Evolutionary conservation across 2,113 vertebrate species (phyloP).

Genomic region (Oncorhynchus gorbuscha): DNA sequence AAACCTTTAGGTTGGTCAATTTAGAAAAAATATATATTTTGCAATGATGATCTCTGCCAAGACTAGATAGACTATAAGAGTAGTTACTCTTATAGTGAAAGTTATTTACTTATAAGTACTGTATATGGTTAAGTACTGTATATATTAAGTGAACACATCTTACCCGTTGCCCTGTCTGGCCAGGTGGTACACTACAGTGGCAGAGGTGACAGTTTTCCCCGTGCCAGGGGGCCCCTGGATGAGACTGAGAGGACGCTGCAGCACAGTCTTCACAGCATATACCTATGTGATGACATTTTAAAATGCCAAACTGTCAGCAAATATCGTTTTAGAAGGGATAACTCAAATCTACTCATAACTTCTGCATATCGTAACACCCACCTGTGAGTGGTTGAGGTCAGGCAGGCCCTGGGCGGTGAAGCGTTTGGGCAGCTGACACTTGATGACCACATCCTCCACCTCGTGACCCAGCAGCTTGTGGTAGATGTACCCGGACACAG

Average conservation of each 20-base stretch:
- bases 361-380: conserved; percentile 45
- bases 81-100: no score
- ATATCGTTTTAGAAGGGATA: no score
- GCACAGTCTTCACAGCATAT: conserved; percentile 96
- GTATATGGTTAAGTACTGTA: no score
- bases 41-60: no score
- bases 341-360: no score
- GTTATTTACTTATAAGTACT: no score
- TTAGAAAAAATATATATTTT: no score
- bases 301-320: no score
- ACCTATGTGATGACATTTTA: conserved; percentile 72
- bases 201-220: conserved; percentile 95
- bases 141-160: conserved; percentile 9
- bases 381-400: conserved; percentile 99
- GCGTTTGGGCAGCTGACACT: conserved; percentile 97
- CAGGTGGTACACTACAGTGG: conserved; percentile 96
- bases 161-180: conserved; percentile 97
- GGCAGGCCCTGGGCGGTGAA: conserved; percentile 97
- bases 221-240: conserved; percentile 98
- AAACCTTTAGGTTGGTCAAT: no score
- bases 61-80: no score
- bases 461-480: conserved; percentile 96
- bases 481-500: conserved; percentile 97
- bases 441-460: conserved; percentile 98
- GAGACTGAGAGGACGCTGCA: conserved; percentile 95